Evolutionary conservation across 1,140 invertebrate genomes (phyloP).

Genomic region (Parasteatoda tepidariorum): DNA sequence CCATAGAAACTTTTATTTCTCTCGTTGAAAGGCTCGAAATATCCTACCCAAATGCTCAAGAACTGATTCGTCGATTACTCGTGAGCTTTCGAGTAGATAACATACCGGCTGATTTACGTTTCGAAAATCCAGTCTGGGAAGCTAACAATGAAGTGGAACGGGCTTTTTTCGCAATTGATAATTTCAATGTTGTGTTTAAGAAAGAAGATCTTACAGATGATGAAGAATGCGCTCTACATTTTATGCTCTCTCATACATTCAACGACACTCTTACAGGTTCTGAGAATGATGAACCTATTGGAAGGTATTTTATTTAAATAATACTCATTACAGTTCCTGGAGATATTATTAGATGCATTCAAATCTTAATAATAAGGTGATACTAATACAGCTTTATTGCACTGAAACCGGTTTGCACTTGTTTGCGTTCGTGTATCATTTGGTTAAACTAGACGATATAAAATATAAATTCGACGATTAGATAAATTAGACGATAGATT

Average conservation of each 20-base stretch:
- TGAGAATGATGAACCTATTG: neutral
- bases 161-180: neutral
- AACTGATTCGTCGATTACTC: neutral
- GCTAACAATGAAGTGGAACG: neutral
- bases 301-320: constrained; percentile 1
- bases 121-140: too few relatives aligned
- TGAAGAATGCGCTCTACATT: constrained; percentile 48
- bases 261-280: neutral
- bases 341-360: too few relatives aligned
- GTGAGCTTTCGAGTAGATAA: constrained; percentile 24
- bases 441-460: too few relatives aligned
- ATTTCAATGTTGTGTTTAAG: neutral
- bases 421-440: too few relatives aligned
- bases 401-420: too few relatives aligned
- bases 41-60: neutral
- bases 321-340: too few relatives aligned
- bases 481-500: too few relatives aligned
- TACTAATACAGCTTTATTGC: too few relatives aligned
- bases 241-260: constrained; percentile 35
- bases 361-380: too few relatives aligned
- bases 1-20: constrained; percentile 33
- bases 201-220: constrained; percentile 19
- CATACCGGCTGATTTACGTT: neutral
- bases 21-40: constrained; percentile 28
- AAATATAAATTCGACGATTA: too few relatives aligned